These are phyloP conservation scores for Morbakka virulenta DNA, from an alignment of 30 jellyfish, hydroid and myxozoan genomes.

Conservation along the genomic window DNA sequence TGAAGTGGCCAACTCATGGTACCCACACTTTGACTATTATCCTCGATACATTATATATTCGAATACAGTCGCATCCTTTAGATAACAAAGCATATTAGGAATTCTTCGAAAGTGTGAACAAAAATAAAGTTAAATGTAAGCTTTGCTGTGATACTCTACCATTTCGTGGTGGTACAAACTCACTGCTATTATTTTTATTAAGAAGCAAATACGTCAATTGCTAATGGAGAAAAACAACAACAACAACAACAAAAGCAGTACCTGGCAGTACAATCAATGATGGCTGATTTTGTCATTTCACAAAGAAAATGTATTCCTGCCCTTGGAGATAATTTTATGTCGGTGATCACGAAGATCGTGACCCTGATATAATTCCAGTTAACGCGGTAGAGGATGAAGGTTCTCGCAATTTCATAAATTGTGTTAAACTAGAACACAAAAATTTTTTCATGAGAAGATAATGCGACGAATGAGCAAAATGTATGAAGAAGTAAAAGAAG, in stretches of 20 bases:
- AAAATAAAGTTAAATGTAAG: slow-evolving; percentile 28
- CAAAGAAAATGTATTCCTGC: slow-evolving; percentile 43
- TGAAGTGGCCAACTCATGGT: too few relatives aligned
- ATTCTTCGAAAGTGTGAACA: slow-evolving; percentile 8
- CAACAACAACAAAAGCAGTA: slow-evolving; percentile 1
- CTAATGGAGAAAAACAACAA: not conserved
- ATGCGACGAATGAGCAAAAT: slow-evolving; percentile 27
- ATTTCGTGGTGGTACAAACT: too few relatives aligned
- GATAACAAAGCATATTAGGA: too few relatives aligned
- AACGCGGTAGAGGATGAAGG: slow-evolving; percentile 54
- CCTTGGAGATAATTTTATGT: slow-evolving; percentile 4
- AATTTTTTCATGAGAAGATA: slow-evolving; percentile 44
- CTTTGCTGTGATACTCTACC: too few relatives aligned
- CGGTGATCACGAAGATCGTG: slow-evolving; percentile 33
- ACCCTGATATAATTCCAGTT: slow-evolving; percentile 57
- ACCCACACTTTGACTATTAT: too few relatives aligned
- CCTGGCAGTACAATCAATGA: slow-evolving; percentile 10
- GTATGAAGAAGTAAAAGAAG: too few relatives aligned
- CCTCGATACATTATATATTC: too few relatives aligned
- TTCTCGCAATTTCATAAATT: slow-evolving; percentile 9
- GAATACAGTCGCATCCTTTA: too few relatives aligned
- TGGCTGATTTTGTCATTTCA: slow-evolving; percentile 24
- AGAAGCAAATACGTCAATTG: slow-evolving; percentile 2
- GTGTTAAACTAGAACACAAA: slow-evolving; percentile 35
- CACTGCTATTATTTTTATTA: too few relatives aligned